Evolutionary conservation across 2,888 invertebrate species (phyloP), one percentile per base, ranked within the genome.

Genomic region (Hypsopygia costalis): DNA sequence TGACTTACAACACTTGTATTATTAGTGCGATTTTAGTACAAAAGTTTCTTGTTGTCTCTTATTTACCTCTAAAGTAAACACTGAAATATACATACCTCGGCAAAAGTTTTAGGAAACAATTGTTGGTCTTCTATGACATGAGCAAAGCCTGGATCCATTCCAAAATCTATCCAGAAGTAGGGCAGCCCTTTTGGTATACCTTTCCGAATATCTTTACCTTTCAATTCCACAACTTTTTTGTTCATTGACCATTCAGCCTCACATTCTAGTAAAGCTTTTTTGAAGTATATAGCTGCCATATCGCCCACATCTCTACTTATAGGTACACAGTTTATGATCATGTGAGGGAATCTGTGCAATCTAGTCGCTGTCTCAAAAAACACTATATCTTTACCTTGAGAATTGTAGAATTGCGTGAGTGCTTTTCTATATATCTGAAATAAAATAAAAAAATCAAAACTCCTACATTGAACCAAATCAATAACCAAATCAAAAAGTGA

Each of bases 41-140:
- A n/a, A n/a, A n/a, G n/a, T n/a, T n/a, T n/a, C n/a, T n/a, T n/a
- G n/a, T n/a, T n/a, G n/a, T n/a, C n/a, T n/a, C n/a, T n/a, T n/a
- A n/a, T n/a, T n/a, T n/a, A n/a, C n/a, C n/a, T n/a, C n/a, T n/a
- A n/a, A n/a, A n/a, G n/a, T n/a, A 16, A 16, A 16, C 16, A 3
- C 4, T 16, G 16, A 16, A 16, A 16, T 16, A 49, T 35, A 35
- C 63, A 75, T 78, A 95, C 96, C 90, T 96, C 94, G 3, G 97
- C 99, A 91, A 98, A 99, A 78, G 95, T 94, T 37, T 73, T 81
- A 0, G 98, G 96, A 79, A 99, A 99, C 28, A 92, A 73, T 41
- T 92, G 90, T 69, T 97, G 95, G 76, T 99, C 96, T 83, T 99
- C 99, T 62, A 99, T 97, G 0, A 99, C 96, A 85, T 99, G 99